Evolutionary conservation across 2,888 invertebrate genomes (phyloP).

Genomic region (Eustalomyia histrio): DNA sequence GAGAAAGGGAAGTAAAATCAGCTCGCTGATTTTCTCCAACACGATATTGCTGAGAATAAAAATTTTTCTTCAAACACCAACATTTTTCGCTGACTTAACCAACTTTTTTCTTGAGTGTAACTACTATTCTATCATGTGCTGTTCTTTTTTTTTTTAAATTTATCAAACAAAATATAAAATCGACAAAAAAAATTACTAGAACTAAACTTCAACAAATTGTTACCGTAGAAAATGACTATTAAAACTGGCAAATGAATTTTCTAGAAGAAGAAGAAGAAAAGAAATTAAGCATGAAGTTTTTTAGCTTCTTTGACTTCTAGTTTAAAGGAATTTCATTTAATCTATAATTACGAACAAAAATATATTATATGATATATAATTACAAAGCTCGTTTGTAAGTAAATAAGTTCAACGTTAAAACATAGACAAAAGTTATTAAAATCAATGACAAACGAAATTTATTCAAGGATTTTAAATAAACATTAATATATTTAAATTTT

Average conservation of each 20-base stretch:
- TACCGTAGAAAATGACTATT: constrained; percentile 35
- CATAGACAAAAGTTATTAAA: too few species aligned
- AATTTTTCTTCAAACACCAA: too few species aligned
- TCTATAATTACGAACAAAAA: not conserved
- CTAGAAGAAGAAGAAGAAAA: constrained; percentile 7
- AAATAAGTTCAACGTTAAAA: too few species aligned
- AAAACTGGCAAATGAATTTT: constrained; percentile 56
- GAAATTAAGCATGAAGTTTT: constrained; percentile 52
- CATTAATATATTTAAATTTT: too few species aligned
- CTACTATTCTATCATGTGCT: not conserved
- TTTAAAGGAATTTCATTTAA: not conserved
- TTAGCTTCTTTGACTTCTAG: not conserved
- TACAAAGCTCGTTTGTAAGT: not conserved
- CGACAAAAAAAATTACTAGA: too few species aligned
- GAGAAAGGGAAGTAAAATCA: too few species aligned
- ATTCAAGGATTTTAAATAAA: too few species aligned
- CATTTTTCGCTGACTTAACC: too few species aligned
- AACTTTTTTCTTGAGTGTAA: too few species aligned
- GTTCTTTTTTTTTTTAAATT: not conserved
- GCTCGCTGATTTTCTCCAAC: too few species aligned
- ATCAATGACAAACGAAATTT: too few species aligned
- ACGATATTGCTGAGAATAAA: too few species aligned
- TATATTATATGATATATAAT: not conserved
- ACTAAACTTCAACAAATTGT: constrained; percentile 22
- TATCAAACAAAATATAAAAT: constrained; percentile 21